Conservation (phyloP, 2,113 vertebrate genomes). For the Menura novaehollandiae region DNA sequence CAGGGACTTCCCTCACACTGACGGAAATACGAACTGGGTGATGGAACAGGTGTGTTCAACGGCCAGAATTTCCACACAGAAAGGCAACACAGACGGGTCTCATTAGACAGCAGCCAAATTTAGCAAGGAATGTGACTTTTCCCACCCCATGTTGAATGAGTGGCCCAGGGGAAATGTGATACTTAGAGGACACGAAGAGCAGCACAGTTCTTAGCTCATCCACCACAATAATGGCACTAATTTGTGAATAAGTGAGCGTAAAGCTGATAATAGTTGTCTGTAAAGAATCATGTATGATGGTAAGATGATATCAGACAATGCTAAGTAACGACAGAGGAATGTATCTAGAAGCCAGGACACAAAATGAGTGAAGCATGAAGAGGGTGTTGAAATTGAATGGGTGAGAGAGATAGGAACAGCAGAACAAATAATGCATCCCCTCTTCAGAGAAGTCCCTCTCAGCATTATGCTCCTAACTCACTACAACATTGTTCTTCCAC, state of each 20-base stretch:
- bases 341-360: slow-evolving; percentile 5
- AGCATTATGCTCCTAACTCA: not conserved
- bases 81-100: not conserved
- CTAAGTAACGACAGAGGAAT: slow-evolving; percentile 44
- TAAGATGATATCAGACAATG: slow-evolving; percentile 21
- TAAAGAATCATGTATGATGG: not conserved
- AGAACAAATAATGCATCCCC: not conserved
- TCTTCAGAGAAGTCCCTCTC: not conserved
- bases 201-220: slow-evolving; percentile 16
- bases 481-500: not conserved
- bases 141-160: not conserved
- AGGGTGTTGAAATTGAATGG: slow-evolving; percentile 32
- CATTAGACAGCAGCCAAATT: slow-evolving; percentile 17
- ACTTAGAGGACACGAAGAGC: not conserved
- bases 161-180: not conserved
- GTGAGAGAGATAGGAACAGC: not conserved
- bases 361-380: slow-evolving; percentile 17
- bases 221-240: slow-evolving; percentile 46
- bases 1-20: not conserved
- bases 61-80: not conserved
- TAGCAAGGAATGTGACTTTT: slow-evolving; percentile 19
- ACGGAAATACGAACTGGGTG: not conserved
- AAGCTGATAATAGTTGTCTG: slow-evolving; percentile 49
- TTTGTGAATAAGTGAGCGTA: slow-evolving; percentile 56
- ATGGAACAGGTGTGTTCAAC: not conserved